phyloP scores from a whole-genome alignment of 1,140 invertebrate genomes.

The Lamellibrachia luymesi region DNA sequence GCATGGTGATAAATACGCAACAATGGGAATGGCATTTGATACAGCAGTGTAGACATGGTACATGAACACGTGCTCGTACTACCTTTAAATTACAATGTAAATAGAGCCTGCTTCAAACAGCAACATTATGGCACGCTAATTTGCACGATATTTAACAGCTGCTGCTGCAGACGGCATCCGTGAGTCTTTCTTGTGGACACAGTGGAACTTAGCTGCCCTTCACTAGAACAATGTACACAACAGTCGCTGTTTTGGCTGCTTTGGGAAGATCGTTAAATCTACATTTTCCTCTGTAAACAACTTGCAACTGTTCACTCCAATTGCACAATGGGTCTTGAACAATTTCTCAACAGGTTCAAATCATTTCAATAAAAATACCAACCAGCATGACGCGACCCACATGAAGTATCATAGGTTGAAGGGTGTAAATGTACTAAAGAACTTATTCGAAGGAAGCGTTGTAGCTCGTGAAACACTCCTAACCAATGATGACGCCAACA shows the following conservation, averaged over 20 bases:
- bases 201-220: background rate
- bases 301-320: background rate
- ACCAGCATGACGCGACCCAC: background rate
- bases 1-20: background rate
- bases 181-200: background rate
- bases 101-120: background rate
- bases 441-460: background rate
- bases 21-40: background rate
- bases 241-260: background rate
- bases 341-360: background rate
- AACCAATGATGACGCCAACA: background rate
- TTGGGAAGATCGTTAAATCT: background rate
- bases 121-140: background rate
- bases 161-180: background rate
- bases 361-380: background rate
- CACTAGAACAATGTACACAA: background rate
- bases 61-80: background rate
- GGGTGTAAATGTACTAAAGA: background rate
- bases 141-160: background rate
- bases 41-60: background rate
- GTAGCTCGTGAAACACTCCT: background rate
- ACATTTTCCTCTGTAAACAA: background rate
- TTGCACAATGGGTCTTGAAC: too few relatives aligned
- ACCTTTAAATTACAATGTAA: background rate
- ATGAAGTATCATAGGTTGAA: background rate